Evolutionary conservation across 1,140 invertebrate species (phyloP), one percentile per base, ranked within the genome.

Genomic region (Thrips palmi): DNA sequence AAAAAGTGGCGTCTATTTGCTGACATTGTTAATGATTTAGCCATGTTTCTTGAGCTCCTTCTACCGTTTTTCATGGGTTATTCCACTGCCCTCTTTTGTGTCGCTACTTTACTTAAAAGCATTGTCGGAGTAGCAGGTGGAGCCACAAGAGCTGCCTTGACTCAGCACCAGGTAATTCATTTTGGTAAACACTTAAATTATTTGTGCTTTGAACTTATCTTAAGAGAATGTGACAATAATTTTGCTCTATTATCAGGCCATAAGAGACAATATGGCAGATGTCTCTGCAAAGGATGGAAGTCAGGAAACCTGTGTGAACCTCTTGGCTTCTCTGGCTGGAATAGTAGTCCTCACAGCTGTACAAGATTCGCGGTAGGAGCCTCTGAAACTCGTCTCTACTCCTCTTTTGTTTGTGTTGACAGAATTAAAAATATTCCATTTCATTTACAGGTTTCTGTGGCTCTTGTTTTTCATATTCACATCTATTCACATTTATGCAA

Each of bases 1-100:
- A 96, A 94, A 57, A 77, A 82, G 54, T 96, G 88, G 88, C 69
- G 89, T 31, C 55, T 97, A n/a, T 81, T 91, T 59, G 93, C 93
- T 22, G 93, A 97, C 60, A 65, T 87, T 36, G 51, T 94, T 4
- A 97, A 97, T 63, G 91, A 97, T 64, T 47, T 71, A 38, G 83
- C 91, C 6, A 82, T 92, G 64, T 67, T 70, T 41, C 59, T 89
- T 19, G 86, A 91, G 57, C 62, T 91, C 39, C 27, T 49, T 17
- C 56, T 71, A 19, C 59, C 83, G 17, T 60, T 67, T 34, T 69
- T 74, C 43, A 56, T 54, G 4, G 47, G 59, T 18, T 64, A 65
- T 36, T 68, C 70, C 1, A 67, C 68, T 8, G 52, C 63, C 41
- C 65, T 83, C 25, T 52, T 82, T 2, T 83, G 78, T 53, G 37